Conservation (phyloP, 2,888 invertebrate species). For the Agrotis ipsilon region DNA sequence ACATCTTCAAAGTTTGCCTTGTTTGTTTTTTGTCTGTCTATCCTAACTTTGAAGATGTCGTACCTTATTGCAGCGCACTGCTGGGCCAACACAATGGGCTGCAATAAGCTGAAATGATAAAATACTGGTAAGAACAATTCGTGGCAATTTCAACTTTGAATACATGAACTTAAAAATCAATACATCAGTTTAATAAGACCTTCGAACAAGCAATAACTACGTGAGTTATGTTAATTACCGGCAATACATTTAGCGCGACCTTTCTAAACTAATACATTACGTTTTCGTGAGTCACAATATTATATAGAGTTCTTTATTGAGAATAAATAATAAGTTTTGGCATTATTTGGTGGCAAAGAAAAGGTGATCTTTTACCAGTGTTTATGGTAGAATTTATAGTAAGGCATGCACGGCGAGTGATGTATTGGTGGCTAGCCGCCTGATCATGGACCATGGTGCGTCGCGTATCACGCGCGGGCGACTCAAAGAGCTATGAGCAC, state of each 20-base stretch:
- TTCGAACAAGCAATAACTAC: conserved; percentile 26
- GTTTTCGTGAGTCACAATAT: conserved; percentile 35
- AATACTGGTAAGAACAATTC: neutral
- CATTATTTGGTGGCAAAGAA: neutral
- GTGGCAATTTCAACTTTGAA: neutral
- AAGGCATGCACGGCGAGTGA: too few species aligned
- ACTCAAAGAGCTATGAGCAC: too few species aligned
- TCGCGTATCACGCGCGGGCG: too few species aligned
- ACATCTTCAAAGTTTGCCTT: too few species aligned
- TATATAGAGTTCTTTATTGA: conserved; percentile 19
- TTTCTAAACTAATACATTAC: conserved; percentile 43
- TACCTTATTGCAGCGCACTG: too few species aligned
- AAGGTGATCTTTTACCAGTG: neutral
- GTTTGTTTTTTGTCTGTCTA: too few species aligned
- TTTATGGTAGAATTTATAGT: neutral
- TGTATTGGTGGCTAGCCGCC: too few species aligned
- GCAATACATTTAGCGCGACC: conserved; percentile 34
- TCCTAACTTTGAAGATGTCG: too few species aligned
- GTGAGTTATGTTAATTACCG: conserved; percentile 45
- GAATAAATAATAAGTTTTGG: conserved; percentile 16
- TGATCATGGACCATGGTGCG: too few species aligned
- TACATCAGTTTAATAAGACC: conserved; percentile 12
- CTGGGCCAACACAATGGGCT: too few species aligned
- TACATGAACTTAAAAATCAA: conserved; percentile 7
- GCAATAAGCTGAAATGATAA: neutral